Percentiles rank a stretch among this genome's conserved stretches.
Evolutionary conservation across 2,797 vertebrate genomes (phyloP).

Genomic region (Sarcoramphus papa): DNA sequence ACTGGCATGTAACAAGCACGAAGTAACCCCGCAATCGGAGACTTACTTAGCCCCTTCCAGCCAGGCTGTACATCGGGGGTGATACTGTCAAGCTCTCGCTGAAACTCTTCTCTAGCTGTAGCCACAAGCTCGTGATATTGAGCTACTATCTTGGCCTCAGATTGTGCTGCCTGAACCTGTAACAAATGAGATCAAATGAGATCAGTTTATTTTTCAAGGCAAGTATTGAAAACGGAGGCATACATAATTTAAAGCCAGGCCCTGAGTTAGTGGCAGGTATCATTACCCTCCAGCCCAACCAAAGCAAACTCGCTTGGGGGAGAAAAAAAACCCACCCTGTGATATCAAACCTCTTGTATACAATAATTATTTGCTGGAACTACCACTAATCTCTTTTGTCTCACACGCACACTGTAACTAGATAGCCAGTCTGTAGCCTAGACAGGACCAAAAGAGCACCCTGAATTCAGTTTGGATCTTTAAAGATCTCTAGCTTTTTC

Average conservation of each 20-base stretch:
- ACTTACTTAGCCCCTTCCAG: slow-evolving; percentile 96
- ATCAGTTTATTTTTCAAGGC: neutral
- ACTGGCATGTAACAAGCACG: neutral
- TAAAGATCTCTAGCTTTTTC: neutral
- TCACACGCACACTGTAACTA: neutral
- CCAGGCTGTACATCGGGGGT: slow-evolving; percentile 91
- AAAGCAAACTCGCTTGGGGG: neutral
- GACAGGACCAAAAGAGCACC: neutral
- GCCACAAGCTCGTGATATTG: slow-evolving; percentile 94
- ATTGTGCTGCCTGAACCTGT: slow-evolving; percentile 89
- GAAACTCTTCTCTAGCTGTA: slow-evolving; percentile 90
- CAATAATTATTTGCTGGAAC: neutral
- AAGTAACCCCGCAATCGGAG: neutral
- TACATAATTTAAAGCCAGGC: neutral
- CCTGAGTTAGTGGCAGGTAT: neutral
- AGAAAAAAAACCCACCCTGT: neutral
- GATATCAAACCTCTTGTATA: neutral
- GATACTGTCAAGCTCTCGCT: slow-evolving; percentile 90
- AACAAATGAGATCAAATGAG: neutral
- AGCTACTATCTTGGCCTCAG: slow-evolving; percentile 91
- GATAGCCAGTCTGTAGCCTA: neutral
- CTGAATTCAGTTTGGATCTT: neutral
- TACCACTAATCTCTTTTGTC: neutral
- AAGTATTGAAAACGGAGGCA: neutral
- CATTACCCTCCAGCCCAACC: neutral